Percentiles rank a stretch among this genome's conserved stretches.
Evolutionary conservation across 2,888 invertebrate species (phyloP).

Genomic region (Sceliomorpha sp.): DNA sequence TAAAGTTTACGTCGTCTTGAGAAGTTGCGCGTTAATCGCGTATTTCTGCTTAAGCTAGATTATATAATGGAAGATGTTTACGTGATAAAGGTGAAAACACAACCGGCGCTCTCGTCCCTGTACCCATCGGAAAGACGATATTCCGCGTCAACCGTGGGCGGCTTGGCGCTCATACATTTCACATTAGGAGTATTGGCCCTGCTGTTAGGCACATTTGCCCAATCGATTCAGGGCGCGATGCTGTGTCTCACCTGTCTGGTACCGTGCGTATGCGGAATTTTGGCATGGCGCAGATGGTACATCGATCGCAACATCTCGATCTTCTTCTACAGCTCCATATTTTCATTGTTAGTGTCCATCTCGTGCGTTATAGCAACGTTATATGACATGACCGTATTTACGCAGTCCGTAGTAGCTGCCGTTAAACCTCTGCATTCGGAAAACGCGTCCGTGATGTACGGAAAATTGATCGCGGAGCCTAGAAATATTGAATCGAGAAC

Average conservation of each 20-base stretch:
- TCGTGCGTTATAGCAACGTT: conserved; percentile 80
- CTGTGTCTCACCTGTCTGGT: conserved; percentile 64
- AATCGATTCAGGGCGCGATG: conserved; percentile 65
- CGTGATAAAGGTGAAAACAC: conserved; percentile 85
- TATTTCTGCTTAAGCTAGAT: too few relatives aligned
- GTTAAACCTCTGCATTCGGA: too few relatives aligned
- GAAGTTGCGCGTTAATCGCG: too few relatives aligned
- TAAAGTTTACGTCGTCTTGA: too few relatives aligned
- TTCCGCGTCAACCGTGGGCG: conserved; percentile 85
- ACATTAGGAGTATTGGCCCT: conserved; percentile 83
- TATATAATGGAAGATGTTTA: conserved; percentile 85
- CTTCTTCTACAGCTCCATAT: conserved; percentile 83
- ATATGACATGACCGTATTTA: conserved; percentile 79
- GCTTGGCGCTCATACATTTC: conserved; percentile 84
- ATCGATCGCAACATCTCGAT: conserved; percentile 85
- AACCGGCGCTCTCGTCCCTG: conserved; percentile 83
- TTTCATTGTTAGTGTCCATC: conserved; percentile 82
- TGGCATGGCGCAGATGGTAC: conserved; percentile 86
- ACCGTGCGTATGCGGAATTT: conserved; percentile 81
- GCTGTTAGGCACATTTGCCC: conserved; percentile 82
- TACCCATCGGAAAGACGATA: conserved; percentile 86
- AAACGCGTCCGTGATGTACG: too few relatives aligned
- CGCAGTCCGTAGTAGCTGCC: too few relatives aligned
- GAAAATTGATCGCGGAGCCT: too few relatives aligned
- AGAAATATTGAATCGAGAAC: too few relatives aligned